These are phyloP conservation scores for Nylanderia fulva DNA, from an alignment of 1,140 invertebrate species.

Conservation along the genomic window DNA sequence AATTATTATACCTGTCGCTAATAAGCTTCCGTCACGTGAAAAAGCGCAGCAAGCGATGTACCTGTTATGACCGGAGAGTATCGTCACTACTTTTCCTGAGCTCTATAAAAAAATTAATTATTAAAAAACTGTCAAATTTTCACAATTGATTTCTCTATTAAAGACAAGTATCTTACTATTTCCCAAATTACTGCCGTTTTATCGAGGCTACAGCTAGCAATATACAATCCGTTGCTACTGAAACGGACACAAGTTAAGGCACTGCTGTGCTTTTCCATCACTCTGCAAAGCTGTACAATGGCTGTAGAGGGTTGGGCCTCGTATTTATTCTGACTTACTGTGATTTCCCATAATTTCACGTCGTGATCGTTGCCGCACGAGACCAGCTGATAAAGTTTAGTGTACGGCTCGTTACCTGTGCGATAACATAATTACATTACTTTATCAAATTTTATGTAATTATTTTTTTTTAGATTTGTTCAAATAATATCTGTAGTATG, in stretches of 20 bases:
- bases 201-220: slow-evolving; percentile 90
- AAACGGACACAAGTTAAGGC: slow-evolving; percentile 89
- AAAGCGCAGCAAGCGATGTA: slow-evolving; percentile 92
- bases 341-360: slow-evolving; percentile 91
- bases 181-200: slow-evolving; percentile 91
- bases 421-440: slow-evolving; percentile 54
- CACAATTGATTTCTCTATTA: neutral
- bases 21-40: slow-evolving; percentile 88
- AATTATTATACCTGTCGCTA: slow-evolving; percentile 87
- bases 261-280: slow-evolving; percentile 83
- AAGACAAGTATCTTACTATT: slow-evolving; percentile 78
- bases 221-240: slow-evolving; percentile 86
- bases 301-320: slow-evolving; percentile 70
- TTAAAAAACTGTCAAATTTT: neutral
- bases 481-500: neutral
- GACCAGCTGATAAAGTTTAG: slow-evolving; percentile 87
- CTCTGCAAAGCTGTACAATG: slow-evolving; percentile 73
- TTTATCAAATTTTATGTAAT: neutral
- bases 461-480: neutral
- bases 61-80: slow-evolving; percentile 88
- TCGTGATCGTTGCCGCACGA: slow-evolving; percentile 91
- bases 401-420: slow-evolving; percentile 83
- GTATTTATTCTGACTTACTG: slow-evolving; percentile 75
- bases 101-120: slow-evolving; percentile 65
- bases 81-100: slow-evolving; percentile 82